Percentiles rank a stretch among this genome's conserved stretches.
These are phyloP conservation scores for Ophioderma brevispina DNA, from an alignment of 35 echinoderm and acorn worm genomes.

Conservation along the genomic window DNA sequence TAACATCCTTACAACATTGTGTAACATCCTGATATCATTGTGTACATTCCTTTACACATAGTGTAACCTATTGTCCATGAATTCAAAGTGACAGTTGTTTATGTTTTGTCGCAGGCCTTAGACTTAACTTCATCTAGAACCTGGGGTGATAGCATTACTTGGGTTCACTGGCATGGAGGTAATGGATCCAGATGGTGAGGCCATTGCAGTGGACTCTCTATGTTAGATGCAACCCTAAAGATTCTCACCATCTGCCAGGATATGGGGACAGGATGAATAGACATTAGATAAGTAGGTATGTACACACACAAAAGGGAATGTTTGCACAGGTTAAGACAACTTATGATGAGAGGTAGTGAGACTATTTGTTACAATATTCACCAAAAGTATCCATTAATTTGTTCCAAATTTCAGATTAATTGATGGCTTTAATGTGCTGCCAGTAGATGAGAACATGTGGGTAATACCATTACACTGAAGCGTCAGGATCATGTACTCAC, in stretches of 20 bases:
- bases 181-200: conserved; percentile 73
- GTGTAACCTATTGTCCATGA: too few species aligned
- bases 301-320: too few species aligned
- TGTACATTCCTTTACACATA: too few species aligned
- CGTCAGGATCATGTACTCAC: conserved; percentile 67
- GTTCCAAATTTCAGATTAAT: conserved; percentile 80
- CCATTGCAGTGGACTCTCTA: conserved; percentile 63
- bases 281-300: conserved; percentile 95
- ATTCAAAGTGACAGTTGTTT: background rate
- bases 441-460: conserved; percentile 94
- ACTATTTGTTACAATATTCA: too few species aligned
- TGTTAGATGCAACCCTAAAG: conserved; percentile 81
- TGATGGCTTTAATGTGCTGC: conserved; percentile 81
- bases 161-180: conserved; percentile 92
- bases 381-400: too few species aligned
- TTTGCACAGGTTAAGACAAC: too few species aligned
- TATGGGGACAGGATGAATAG: conserved; percentile 87
- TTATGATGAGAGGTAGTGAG: too few species aligned
- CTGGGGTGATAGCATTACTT: conserved; percentile 94
- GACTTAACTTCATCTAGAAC: conserved; percentile 82
- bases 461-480: conserved; percentile 91
- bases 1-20: too few species aligned
- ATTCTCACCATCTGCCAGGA: conserved; percentile 84
- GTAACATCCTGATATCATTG: too few species aligned
- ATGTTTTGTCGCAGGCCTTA: conserved; percentile 54